These are phyloP conservation scores for Allolobophora icterica DNA, from an alignment of 2,888 invertebrate species.

Conservation along the genomic window DNA sequence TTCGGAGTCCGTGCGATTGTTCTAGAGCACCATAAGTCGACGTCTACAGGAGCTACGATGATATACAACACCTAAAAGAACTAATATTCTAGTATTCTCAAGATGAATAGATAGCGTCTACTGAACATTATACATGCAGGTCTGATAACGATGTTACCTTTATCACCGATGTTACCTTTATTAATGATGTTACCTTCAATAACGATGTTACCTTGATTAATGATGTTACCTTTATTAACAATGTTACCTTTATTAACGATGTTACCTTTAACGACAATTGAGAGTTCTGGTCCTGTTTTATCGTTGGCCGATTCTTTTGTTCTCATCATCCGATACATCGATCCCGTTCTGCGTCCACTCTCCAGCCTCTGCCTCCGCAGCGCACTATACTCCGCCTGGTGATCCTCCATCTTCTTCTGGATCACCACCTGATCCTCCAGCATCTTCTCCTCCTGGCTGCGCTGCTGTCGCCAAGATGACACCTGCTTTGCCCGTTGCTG, in stretches of 20 bases:
- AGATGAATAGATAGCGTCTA: too few species aligned
- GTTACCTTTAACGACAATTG: constrained; percentile 56
- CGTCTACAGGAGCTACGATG: too few species aligned
- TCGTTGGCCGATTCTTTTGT: constrained; percentile 49
- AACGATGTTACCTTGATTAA: too few species aligned
- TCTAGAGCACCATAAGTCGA: too few species aligned
- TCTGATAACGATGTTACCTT: constrained; percentile 49
- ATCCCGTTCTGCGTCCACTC: constrained; percentile 43
- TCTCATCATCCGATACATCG: constrained; percentile 42
- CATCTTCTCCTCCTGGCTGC: constrained; percentile 72
- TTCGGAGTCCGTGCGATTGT: too few species aligned
- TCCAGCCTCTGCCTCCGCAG: constrained; percentile 52
- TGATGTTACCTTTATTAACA: too few species aligned
- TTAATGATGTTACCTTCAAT: too few species aligned
- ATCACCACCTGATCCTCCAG: constrained; percentile 73
- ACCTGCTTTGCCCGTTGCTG: constrained; percentile 69
- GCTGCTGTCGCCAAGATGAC: constrained; percentile 73
- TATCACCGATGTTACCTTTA: too few species aligned
- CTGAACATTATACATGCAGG: too few species aligned
- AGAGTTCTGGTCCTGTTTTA: constrained; percentile 51
- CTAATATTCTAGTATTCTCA: too few species aligned
- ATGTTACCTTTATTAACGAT: too few species aligned
- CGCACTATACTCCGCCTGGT: constrained; percentile 50
- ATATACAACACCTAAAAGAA: too few species aligned
- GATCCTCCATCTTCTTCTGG: constrained; percentile 70